Base-by-base conservation (phyloP, 2,797 vertebrate species). In the Syncerus caffer region DNA sequence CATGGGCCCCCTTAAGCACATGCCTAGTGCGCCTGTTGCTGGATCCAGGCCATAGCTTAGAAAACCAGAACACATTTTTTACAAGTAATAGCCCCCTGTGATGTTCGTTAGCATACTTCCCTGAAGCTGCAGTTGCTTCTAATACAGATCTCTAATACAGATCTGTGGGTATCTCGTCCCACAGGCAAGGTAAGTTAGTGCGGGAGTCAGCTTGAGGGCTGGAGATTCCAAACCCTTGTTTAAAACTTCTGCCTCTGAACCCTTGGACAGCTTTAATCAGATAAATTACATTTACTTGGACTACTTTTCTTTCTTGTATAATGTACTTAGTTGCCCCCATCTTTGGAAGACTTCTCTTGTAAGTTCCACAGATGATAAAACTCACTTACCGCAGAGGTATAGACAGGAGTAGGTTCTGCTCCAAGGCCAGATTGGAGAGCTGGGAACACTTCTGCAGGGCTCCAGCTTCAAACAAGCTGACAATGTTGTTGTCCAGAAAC, bases 401-500 rank as follows among this genome's bases (percentile, higher is more conserved):
- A 51, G 99, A 98, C 86, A 98, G 74, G 19, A 99, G 98, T 57
- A 98, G 98, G 87, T 99, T 99, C 98, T 99, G 99, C 92, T 99
- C 99, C 98, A 99, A 96, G 0, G 99, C 99, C 96, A 99, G 96
- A 93, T 99, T 99, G 2, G 98, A 99, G 80, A 99, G 98, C 71
- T 99, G 98, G 0, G 21, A 90, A n/a, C 99, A 99, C 95, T 98
- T 98, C 96, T 98, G 99, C 95, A 99, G 98, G 87, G 99, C 99
- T 53, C 98, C 99, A 2, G 98, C 98, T 97, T 99, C 99, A 0
- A 99, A 99, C 10, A n/a, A 91, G 51, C 94, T 98, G 51, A 99
- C 99, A 13, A 97, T 84, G 0, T 99, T 99, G 98, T 99, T 99
- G 97, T 99, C 99, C 29, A 99, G 98, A 97, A 99, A 99, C 79